A percentile compares a stretch with the other conserved stretches of the same genome.
These are phyloP conservation scores for Mesaphorura yosii DNA, from an alignment of 1,140 invertebrate species.

Conservation along the genomic window DNA sequence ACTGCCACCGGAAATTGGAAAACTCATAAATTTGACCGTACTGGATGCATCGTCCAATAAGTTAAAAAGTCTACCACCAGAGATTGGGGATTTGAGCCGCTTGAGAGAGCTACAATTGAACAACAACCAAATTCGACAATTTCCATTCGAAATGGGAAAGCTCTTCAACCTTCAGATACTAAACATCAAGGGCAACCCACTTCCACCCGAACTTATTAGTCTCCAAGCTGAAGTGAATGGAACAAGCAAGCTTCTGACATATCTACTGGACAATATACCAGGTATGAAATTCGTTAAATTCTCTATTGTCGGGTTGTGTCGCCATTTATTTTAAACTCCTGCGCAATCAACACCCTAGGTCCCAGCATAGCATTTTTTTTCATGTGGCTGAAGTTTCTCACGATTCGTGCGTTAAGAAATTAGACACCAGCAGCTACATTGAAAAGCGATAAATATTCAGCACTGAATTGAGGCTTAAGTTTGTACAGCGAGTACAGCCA, in stretches of 20 bases:
- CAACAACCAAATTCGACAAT: conserved; percentile 80
- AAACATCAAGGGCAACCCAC: conserved; percentile 85
- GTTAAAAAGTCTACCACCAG: conserved; percentile 79
- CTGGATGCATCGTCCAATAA: conserved; percentile 92
- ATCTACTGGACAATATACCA: conserved; percentile 86
- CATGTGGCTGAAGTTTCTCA: no score
- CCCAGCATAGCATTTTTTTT: no score
- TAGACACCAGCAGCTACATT: no score
- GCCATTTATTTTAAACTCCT: no score
- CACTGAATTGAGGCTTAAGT: no score
- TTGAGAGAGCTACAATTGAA: conserved; percentile 87
- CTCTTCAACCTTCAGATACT: conserved; percentile 87
- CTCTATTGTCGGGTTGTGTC: not conserved
- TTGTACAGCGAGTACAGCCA: no score
- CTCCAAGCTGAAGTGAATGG: conserved; percentile 87
- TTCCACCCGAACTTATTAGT: conserved; percentile 79
- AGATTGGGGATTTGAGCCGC: conserved; percentile 87
- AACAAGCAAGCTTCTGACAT: conserved; percentile 82
- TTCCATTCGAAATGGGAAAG: conserved; percentile 95
- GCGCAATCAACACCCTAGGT: no score
- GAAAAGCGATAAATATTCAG: no score
- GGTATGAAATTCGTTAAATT: conserved; percentile 50
- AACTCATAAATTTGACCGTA: conserved; percentile 65
- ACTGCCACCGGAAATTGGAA: conserved; percentile 76
- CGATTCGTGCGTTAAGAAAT: no score